Evolutionary conservation across 2,797 vertebrate genomes (phyloP).

Genomic region (Ambastaia sidthimunki): DNA sequence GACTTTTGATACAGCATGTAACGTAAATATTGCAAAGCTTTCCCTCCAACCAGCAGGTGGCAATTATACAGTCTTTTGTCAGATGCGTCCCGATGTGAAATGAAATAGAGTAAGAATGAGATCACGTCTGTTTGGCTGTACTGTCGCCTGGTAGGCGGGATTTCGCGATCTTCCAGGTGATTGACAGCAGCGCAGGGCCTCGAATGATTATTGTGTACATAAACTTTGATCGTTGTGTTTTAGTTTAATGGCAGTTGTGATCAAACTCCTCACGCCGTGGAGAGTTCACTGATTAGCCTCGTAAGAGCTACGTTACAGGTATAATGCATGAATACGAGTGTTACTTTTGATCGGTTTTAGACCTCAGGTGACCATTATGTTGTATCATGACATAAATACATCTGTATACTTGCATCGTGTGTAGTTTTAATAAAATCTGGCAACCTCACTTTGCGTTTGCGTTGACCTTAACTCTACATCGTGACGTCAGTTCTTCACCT

Average conservation of each 20-base stretch:
- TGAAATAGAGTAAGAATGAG: not conserved
- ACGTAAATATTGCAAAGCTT: too few relatives aligned
- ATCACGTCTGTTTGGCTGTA: not conserved
- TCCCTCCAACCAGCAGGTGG: conserved; percentile 17
- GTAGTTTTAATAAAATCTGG: not conserved
- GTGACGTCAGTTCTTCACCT: not conserved
- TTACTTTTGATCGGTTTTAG: not conserved
- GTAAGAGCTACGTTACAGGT: conserved; percentile 51
- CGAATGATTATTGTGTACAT: not conserved
- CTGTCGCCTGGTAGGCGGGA: not conserved
- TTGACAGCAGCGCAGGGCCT: not conserved
- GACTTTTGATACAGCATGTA: not conserved
- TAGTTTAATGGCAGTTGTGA: conserved; percentile 62
- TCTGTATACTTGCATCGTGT: not conserved
- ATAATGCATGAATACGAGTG: not conserved
- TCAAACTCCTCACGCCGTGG: conserved; percentile 55
- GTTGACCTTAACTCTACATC: conserved; percentile 6
- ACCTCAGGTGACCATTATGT: not conserved
- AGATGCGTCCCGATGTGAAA: not conserved
- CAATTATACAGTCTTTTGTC: not conserved
- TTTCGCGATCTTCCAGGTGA: not conserved
- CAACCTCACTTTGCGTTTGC: not conserved
- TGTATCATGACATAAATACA: not conserved
- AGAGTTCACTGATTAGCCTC: conserved; percentile 51
- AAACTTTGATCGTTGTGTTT: conserved; percentile 16